Base-by-base conservation (phyloP, 2,797 vertebrate genomes). In the Champsocephalus gunnari region DNA sequence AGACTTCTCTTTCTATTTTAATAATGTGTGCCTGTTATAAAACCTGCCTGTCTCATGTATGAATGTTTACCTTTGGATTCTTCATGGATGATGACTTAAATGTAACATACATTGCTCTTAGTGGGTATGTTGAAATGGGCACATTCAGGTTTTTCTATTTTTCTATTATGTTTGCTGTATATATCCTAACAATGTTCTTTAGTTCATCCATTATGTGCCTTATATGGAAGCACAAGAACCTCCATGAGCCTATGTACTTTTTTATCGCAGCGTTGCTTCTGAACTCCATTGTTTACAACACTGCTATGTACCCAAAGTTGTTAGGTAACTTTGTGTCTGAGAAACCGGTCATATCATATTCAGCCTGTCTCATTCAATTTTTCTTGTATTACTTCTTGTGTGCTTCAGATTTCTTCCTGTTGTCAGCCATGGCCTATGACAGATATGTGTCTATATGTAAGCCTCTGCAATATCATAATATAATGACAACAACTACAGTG, bases 241-340 rank as follows among this genome's bases (percentile, higher is more conserved):
- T 88, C 14, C 84, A 88, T 53, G 74, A 88, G 41, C 83, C 86
- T 0, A 87, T 89, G 87, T 86, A 89, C 53, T 32, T 87, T 34
- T 87, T 87, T 16, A 81, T 87, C 14, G 87, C 82, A 17, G 82
- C 80, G 44, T 65, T 88, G 64, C 41, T 79, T 1, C 6, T 62
- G 12, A 89, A 87, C 69, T 71, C 82, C 11, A 11, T 85, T 9
- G 3, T 83, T 7, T 76, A 59, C 60, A 75, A 65, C 64, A 81
- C 56, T 4, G 32, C 9, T n/a, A 49, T 84, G 9, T 87, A 86
- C 72, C 83, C 85, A 38, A 79, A 74, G 45, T 6, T 79, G 2
- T 3, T 82, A 0, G 57, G 50, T 8, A 62, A 85, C 28, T 21
- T 81, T 58, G 41, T 85, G 17, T 81, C 83, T 10, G 65, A 77